Conservation (phyloP, 2,888 invertebrate genomes). For the Lithophane leautieri region DNA sequence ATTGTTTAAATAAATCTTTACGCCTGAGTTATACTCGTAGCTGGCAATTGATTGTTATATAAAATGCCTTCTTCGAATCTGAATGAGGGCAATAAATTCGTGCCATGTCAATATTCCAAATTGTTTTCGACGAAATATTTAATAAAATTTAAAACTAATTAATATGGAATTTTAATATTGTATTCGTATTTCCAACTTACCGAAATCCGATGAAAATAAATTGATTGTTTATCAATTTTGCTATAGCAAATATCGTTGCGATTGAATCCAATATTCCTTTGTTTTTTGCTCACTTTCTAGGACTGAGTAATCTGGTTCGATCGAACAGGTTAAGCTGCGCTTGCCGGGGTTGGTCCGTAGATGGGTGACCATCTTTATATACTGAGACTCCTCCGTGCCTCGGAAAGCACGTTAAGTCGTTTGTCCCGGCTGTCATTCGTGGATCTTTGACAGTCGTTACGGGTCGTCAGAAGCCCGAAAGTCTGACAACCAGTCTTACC, state of each 20-base stretch:
- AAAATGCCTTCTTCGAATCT: constrained; percentile 32
- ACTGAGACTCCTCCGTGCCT: too few species aligned
- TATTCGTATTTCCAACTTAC: not conserved
- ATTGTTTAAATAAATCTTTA: constrained; percentile 52
- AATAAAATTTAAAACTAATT: constrained; percentile 37
- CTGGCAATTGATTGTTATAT: constrained; percentile 37
- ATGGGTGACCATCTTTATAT: too few species aligned
- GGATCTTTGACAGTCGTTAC: too few species aligned
- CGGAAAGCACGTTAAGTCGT: too few species aligned
- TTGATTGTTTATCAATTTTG: too few species aligned
- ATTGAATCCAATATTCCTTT: not conserved
- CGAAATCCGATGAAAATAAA: not conserved
- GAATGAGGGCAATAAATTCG: constrained; percentile 26
- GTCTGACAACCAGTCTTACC: too few species aligned
- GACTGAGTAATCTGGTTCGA: too few species aligned
- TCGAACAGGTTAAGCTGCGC: too few species aligned
- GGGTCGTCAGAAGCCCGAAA: too few species aligned
- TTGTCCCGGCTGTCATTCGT: too few species aligned
- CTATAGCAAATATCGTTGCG: not conserved
- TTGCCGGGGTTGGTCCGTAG: too few species aligned
- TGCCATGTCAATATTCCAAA: constrained; percentile 31
- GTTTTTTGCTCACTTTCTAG: too few species aligned
- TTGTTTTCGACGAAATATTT: constrained; percentile 27
- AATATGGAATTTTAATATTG: constrained; percentile 16
- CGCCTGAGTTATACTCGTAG: constrained; percentile 21